Conservation (phyloP, 1,140 invertebrate genomes). For the Drosophila orena region DNA sequence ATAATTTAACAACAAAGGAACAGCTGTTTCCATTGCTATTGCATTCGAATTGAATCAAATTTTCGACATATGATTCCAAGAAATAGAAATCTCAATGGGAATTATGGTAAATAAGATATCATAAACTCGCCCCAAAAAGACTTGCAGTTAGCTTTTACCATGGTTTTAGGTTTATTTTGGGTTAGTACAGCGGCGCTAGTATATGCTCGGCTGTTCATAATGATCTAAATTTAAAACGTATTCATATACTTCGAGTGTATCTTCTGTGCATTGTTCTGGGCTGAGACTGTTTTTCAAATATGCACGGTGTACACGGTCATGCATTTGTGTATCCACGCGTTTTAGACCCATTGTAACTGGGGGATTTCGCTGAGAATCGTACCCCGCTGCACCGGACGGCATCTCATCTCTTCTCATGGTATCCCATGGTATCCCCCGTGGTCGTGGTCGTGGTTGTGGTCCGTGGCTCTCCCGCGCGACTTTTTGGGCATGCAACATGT, state of each 20-base stretch:
- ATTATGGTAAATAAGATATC: constrained; percentile 1
- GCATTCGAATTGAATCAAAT: constrained; percentile 5
- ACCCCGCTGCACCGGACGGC: constrained; percentile 42
- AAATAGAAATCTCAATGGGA: neutral
- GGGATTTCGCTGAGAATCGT: constrained; percentile 56
- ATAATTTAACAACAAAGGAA: too few species aligned
- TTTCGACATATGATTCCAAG: constrained; percentile 14
- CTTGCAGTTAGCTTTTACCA: constrained; percentile 13
- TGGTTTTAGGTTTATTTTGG: constrained; percentile 30
- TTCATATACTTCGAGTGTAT: constrained; percentile 51
- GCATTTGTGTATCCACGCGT: constrained; percentile 53
- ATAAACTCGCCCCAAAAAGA: constrained; percentile 3
- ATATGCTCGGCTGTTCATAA: constrained; percentile 32
- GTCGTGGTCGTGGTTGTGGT: neutral
- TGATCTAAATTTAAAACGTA: constrained; percentile 64
- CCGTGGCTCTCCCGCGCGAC: constrained; percentile 56
- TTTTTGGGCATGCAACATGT: constrained; percentile 63
- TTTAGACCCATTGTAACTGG: constrained; percentile 52
- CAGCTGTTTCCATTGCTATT: neutral
- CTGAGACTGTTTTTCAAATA: constrained; percentile 28
- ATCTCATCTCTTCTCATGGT: constrained; percentile 3
- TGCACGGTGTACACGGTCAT: constrained; percentile 40
- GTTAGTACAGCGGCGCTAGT: constrained; percentile 45
- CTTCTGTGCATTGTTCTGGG: constrained; percentile 58
- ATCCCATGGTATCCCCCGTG: constrained; percentile 36